Base-by-base conservation (phyloP, 2,113 vertebrate genomes). In the Bos indicus region DNA sequence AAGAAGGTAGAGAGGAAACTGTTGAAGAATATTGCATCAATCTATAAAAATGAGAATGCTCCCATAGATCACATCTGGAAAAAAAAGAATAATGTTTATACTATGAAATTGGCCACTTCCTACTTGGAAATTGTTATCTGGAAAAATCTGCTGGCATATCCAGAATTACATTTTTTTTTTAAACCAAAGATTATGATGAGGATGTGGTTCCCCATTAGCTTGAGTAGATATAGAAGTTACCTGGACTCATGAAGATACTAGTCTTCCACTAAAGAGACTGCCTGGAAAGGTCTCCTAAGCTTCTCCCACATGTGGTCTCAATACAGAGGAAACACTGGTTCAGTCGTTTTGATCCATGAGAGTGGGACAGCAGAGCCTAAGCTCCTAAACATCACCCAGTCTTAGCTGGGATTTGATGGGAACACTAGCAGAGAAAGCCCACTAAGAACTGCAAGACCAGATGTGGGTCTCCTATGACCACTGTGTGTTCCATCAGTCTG, bases 401-500 rank as follows among this genome's bases (percentile, higher is more conserved):
- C 4, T 33, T 9, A 78, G 14, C 11, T 82, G 89, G 43, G 8
- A 52, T 43, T 7, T 30, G 13, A 23, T 28, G 8, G 14, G 11
- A 28, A 48, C 43, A 46, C 8, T 4, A 78, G 3, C 28, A 74
- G 59, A 81, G 46, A 86, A 93, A 88, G 19, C 10, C 25, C 28
- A 0, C 13, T 15, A 77, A 36, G 51, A 54, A 21, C 1, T 46
- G n/a, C 3, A 83, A 12, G 17, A 30, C 17, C 13, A 40, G 6
- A 0, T 17, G 0, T 71, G 36, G 26, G 30, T 46, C 11, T 90
- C 28, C 48, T 36, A 26, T 52, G 36, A 36, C 4, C 8, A 25
- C 0, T 28, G 0, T 43, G 2, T 78, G 5, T 71, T 1, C 1
- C 25, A 4, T 40, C 16, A 46, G 6, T 56, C 16, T n/a, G 56